Base-by-base conservation (phyloP, 2,888 invertebrate genomes). In the Tupiocoris notatus region DNA sequence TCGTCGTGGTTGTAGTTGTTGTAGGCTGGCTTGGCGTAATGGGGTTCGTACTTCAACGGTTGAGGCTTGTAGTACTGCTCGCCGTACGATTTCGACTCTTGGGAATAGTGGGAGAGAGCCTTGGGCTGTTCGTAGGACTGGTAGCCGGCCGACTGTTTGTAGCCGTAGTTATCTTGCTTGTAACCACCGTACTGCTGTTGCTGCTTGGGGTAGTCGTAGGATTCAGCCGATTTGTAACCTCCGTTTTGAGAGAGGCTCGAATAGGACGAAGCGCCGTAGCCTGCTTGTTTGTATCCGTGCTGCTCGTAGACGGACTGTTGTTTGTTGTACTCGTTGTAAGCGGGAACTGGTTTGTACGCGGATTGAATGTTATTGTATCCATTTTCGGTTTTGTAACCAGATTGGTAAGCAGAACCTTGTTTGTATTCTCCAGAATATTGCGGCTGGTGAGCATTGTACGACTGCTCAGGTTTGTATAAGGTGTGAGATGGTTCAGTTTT, bases 21-120 rank as follows among this genome's bases (percentile, higher is more conserved):
- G 39, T 39, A 39, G 39, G 59, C 59, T 59, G 20, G 59, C 22
- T 57, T 56, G 57, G 21, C 67, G 21, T 67, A 67, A 20, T 23
- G 18, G 25, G 65, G 65, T 25, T 65, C 65, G 18, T 65, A 65
- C 18, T 39, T 65, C 25, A 65, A 18, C 0, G 39, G 18, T 25
- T 65, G 65, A 12, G 65, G 65, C 25, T 65, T 24, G 39, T n/a
- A 20, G 57, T 67, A 67, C 57, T 67, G 67, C 57, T 67, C 67
- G 20, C 21, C n/a, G 22, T 39, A 20, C 56, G 39, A 56, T 39
- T 56, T 56, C 17, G 67, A 56, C 2, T 1, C 22, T 56, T 56
- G 22, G 21, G 67, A 20, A 17, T 67, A 67, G 1, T 67, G 67
- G n/a, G 67, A 54, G 21, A 57, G 39, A 21, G 67, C 54, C 16